A percentile compares a stretch with the other conserved stretches of the same genome.
Conservation (phyloP, 2,113 vertebrate species). For the Embiotoca jacksoni region DNA sequence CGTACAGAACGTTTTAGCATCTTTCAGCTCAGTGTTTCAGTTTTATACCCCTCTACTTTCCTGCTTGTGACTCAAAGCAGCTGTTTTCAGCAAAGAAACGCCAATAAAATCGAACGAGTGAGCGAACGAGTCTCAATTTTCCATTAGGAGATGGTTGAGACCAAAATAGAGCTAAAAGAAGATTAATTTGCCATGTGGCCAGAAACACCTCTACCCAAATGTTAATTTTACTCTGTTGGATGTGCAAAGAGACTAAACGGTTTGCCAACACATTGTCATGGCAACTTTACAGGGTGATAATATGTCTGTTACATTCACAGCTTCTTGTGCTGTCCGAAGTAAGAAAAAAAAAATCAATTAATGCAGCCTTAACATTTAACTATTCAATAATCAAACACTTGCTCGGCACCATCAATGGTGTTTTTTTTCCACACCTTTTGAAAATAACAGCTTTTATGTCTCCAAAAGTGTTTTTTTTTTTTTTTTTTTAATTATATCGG, state of each 20-base stretch:
- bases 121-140: not conserved
- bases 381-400: not conserved
- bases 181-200: not conserved
- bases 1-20: not conserved
- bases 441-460: no score
- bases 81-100: not conserved
- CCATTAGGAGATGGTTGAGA: not conserved
- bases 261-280: not conserved
- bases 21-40: not conserved
- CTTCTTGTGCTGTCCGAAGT: not conserved
- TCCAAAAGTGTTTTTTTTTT: no score
- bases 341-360: not conserved
- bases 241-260: not conserved
- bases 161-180: not conserved
- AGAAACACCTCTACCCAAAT: not conserved
- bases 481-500: no score
- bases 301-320: not conserved
- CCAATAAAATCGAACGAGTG: not conserved
- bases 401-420: not conserved
- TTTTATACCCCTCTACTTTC: not conserved
- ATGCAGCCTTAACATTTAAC: not conserved
- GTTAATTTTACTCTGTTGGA: not conserved
- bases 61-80: not conserved
- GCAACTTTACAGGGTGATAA: not conserved
- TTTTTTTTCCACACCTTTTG: no score